Conservation (phyloP, 1,140 invertebrate species). For the Drosophila eugracilis region DNA sequence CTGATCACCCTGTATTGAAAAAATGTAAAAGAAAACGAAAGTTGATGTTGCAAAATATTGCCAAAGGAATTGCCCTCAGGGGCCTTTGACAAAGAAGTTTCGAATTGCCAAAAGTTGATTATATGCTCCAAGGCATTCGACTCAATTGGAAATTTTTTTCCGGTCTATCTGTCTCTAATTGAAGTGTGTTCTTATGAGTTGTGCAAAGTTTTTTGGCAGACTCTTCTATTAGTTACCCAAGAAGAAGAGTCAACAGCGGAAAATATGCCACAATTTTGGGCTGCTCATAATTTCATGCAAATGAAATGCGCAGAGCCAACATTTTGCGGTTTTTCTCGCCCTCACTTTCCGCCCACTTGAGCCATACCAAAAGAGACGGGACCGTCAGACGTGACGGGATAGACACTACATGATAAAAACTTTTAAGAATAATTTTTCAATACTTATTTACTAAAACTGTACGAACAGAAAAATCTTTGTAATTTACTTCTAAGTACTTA, state of each 20-base stretch:
- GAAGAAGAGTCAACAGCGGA: constrained; percentile 21
- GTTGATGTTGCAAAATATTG: constrained; percentile 62
- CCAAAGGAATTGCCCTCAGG: constrained; percentile 52
- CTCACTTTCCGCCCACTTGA: constrained; percentile 20
- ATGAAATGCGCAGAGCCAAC: constrained; percentile 54
- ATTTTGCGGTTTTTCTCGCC: constrained; percentile 33
- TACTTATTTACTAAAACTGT: no score
- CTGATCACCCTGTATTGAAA: constrained; percentile 28
- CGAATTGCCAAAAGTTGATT: constrained; percentile 63
- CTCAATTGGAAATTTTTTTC: constrained; percentile 57
- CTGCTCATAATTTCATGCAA: constrained; percentile 62
- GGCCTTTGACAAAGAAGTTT: constrained; percentile 47
- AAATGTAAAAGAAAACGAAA: constrained; percentile 43
- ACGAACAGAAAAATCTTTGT: no score
- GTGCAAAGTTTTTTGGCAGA: constrained; percentile 4
- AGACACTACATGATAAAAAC: neutral
- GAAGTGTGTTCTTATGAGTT: constrained; percentile 25
- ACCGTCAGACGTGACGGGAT: constrained; percentile 16
- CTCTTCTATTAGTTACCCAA: constrained; percentile 8
- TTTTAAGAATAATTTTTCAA: no score
- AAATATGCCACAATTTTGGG: neutral
- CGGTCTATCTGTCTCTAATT: constrained; percentile 48
- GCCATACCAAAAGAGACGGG: constrained; percentile 13
- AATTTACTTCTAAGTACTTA: no score
- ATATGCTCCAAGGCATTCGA: constrained; percentile 56